These are phyloP conservation scores for Agonum fuliginosum DNA, from an alignment of 2,888 invertebrate genomes.

Conservation along the genomic window DNA sequence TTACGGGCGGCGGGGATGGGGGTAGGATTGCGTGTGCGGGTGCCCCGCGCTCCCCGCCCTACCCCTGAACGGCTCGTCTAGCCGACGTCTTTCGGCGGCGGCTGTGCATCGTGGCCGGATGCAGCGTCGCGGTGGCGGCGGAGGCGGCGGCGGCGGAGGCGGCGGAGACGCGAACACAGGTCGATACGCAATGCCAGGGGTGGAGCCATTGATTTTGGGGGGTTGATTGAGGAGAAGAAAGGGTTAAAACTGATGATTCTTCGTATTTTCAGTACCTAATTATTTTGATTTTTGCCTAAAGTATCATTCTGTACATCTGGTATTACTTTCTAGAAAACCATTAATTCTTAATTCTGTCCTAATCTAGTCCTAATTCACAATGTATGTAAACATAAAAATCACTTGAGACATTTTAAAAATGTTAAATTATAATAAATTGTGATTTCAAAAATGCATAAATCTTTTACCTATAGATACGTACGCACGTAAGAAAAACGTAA, in stretches of 20 bases:
- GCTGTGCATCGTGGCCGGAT: constrained; percentile 52
- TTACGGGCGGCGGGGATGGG: background rate
- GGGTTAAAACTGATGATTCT: background rate
- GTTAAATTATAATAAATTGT: too few species aligned
- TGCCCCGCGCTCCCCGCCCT: background rate
- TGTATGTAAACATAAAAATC: too few species aligned
- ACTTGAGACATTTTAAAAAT: too few species aligned
- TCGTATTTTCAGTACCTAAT: background rate
- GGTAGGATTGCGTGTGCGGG: constrained; percentile 17
- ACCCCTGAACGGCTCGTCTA: constrained; percentile 21
- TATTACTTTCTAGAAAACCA: too few species aligned
- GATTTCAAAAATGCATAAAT: too few species aligned
- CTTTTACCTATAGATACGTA: too few species aligned
- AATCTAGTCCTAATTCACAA: too few species aligned
- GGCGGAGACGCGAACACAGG: constrained; percentile 12
- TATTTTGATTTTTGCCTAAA: too few species aligned
- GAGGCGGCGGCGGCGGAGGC: constrained; percentile 11
- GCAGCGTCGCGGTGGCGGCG: constrained; percentile 36
- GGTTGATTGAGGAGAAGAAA: background rate
- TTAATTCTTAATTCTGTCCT: too few species aligned
- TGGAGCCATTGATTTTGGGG: constrained; percentile 1
- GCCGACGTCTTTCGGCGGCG: constrained; percentile 42
- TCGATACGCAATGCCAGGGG: constrained; percentile 56
- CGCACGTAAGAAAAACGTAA: too few species aligned
- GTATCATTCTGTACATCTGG: too few species aligned